These are phyloP conservation scores for Odontomachus brunneus DNA, from an alignment of 1,140 invertebrate genomes.

Conservation along the genomic window DNA sequence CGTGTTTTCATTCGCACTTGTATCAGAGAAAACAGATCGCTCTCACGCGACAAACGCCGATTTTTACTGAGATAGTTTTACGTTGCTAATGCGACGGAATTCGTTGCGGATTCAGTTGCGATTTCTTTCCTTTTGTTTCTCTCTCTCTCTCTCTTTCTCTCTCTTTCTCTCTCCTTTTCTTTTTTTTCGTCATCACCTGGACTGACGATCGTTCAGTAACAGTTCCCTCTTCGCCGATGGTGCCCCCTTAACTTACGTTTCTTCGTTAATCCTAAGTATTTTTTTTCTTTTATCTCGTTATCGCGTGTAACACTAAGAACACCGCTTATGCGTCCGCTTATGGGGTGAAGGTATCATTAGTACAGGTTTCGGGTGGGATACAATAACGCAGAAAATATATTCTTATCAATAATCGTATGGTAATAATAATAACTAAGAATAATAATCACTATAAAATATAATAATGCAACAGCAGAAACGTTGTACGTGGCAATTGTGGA, in stretches of 20 bases:
- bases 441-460: constrained; percentile 68
- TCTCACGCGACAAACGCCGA: background rate
- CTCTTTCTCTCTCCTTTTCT: background rate
- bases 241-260: constrained; percentile 26
- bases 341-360: constrained; percentile 55
- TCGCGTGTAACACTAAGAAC: constrained; percentile 56
- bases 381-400: constrained; percentile 70
- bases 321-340: constrained; percentile 50
- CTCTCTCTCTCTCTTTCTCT: background rate
- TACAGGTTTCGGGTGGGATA: constrained; percentile 61
- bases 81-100: constrained; percentile 21
- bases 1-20: background rate
- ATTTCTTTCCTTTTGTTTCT: background rate
- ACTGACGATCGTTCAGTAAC: background rate
- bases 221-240: constrained; percentile 46
- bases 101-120: constrained; percentile 56
- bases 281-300: constrained; percentile 46
- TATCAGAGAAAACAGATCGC: background rate
- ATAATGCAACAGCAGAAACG: constrained; percentile 72
- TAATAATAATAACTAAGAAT: constrained; percentile 72
- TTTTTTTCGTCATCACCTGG: constrained; percentile 12
- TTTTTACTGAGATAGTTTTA: constrained; percentile 3
- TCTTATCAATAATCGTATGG: constrained; percentile 66
- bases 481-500: constrained; percentile 59
- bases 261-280: constrained; percentile 62